Percentiles rank a stretch among this genome's conserved stretches.
Conservation (phyloP, 2,888 invertebrate species). For the Pseudanteris insignis region DNA sequence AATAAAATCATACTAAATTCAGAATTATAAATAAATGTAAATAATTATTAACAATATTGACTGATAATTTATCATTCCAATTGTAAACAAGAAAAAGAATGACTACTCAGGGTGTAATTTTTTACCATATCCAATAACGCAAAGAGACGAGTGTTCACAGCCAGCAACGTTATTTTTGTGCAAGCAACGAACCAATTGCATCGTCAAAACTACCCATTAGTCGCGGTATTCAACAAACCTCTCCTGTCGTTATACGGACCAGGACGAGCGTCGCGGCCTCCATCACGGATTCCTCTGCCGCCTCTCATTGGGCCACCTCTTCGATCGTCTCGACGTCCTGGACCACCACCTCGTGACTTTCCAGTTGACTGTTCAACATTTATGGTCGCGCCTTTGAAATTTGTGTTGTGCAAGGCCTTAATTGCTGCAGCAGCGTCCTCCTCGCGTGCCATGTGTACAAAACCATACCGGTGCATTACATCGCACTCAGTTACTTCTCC, state of each 20-base stretch:
- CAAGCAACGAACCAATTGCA: slow-evolving; percentile 38
- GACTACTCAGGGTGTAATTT: too few relatives aligned
- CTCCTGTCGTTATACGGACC: slow-evolving; percentile 66
- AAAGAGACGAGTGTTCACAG: slow-evolving; percentile 26
- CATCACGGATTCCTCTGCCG: slow-evolving; percentile 67
- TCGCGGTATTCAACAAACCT: slow-evolving; percentile 57
- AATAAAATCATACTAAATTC: too few relatives aligned
- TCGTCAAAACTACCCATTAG: slow-evolving; percentile 46
- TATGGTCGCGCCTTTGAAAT: slow-evolving; percentile 85
- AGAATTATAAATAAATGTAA: too few relatives aligned
- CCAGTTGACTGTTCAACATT: slow-evolving; percentile 85
- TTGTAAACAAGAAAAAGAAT: too few relatives aligned
- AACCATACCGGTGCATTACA: slow-evolving; percentile 93
- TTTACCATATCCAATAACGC: slow-evolving; percentile 32
- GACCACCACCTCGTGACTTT: slow-evolving; percentile 74
- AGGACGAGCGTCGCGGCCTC: slow-evolving; percentile 66
- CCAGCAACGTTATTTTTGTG: slow-evolving; percentile 32
- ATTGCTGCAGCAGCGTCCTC: slow-evolving; percentile 86
- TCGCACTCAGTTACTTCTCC: slow-evolving; percentile 93
- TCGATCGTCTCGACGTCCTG: slow-evolving; percentile 70
- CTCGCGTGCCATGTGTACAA: slow-evolving; percentile 88
- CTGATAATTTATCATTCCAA: too few relatives aligned
- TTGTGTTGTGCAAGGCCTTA: slow-evolving; percentile 79
- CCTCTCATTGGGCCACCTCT: slow-evolving; percentile 69
- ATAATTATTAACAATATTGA: too few relatives aligned